These are phyloP conservation scores for Scaptomyza cyrtandrae DNA, from an alignment of 2,888 invertebrate species.

Conservation along the genomic window DNA sequence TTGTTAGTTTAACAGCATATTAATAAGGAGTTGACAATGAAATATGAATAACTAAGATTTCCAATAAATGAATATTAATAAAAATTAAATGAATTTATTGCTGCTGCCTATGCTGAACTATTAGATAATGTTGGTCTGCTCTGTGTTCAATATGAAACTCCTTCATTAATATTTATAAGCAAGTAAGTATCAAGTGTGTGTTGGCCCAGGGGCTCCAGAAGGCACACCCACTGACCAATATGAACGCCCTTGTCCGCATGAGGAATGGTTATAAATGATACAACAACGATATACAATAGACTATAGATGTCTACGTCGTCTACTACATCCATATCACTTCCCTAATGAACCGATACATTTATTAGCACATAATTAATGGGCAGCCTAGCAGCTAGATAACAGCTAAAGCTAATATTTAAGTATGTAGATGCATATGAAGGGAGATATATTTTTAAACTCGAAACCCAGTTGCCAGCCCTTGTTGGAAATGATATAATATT, in stretches of 20 bases:
- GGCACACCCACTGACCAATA: slow-evolving; percentile 35
- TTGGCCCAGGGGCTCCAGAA: slow-evolving; percentile 26
- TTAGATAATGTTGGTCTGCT: slow-evolving; percentile 48
- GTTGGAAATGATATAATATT: slow-evolving; percentile 52
- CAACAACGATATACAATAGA: slow-evolving; percentile 7
- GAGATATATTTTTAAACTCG: too few relatives aligned
- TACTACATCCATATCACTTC: slow-evolving; percentile 45
- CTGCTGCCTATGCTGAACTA: too few relatives aligned
- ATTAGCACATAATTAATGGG: slow-evolving; percentile 60
- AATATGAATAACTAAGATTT: slow-evolving; percentile 26
- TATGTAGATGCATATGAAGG: not conserved
- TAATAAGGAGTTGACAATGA: slow-evolving; percentile 2
- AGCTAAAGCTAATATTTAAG: slow-evolving; percentile 22
- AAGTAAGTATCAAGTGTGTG: not conserved
- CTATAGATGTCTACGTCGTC: too few relatives aligned
- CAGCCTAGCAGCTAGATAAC: too few relatives aligned
- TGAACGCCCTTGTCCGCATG: too few relatives aligned
- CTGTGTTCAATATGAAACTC: slow-evolving; percentile 41
- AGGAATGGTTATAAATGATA: not conserved
- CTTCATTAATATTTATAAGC: slow-evolving; percentile 53
- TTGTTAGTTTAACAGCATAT: slow-evolving; percentile 3
- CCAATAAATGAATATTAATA: slow-evolving; percentile 48
- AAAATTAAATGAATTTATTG: slow-evolving; percentile 42
- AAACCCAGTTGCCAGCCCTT: not conserved
- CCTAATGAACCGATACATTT: slow-evolving; percentile 62